These are phyloP conservation scores for Halichoerus grypus DNA, from an alignment of 2,113 vertebrate species.

Conservation along the genomic window DNA sequence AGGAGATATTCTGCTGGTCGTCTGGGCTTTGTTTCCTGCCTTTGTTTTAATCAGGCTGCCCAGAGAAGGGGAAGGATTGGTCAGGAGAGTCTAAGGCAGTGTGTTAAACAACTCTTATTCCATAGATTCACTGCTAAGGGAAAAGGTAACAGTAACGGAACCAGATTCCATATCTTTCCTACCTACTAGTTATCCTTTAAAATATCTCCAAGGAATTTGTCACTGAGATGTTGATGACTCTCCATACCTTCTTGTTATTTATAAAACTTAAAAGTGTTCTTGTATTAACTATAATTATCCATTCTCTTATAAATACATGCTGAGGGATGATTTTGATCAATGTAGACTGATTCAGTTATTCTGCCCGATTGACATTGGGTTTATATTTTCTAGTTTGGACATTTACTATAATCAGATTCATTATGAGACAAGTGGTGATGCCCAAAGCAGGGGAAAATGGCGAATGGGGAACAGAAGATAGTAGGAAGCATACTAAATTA, in stretches of 20 bases:
- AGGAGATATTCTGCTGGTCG: background rate
- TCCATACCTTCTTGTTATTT: background rate
- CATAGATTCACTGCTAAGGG: background rate
- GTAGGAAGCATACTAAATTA: background rate
- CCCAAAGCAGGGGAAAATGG: background rate
- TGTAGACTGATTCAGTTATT: background rate
- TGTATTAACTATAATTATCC: background rate
- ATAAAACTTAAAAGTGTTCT: background rate
- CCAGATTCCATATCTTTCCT: background rate
- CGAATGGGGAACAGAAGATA: background rate
- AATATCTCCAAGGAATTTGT: background rate
- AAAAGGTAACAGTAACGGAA: background rate
- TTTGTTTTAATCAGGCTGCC: background rate
- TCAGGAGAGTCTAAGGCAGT: background rate
- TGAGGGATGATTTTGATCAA: background rate
- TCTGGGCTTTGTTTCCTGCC: background rate
- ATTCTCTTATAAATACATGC: background rate
- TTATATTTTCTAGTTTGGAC: background rate
- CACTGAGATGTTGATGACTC: background rate
- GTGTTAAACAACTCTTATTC: background rate
- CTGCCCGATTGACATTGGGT: background rate
- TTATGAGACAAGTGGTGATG: background rate
- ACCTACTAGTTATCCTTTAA: background rate
- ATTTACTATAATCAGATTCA: background rate
- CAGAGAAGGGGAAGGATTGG: background rate